Base-by-base conservation (phyloP, 1,140 invertebrate genomes). In the Pomacea maculata region DNA sequence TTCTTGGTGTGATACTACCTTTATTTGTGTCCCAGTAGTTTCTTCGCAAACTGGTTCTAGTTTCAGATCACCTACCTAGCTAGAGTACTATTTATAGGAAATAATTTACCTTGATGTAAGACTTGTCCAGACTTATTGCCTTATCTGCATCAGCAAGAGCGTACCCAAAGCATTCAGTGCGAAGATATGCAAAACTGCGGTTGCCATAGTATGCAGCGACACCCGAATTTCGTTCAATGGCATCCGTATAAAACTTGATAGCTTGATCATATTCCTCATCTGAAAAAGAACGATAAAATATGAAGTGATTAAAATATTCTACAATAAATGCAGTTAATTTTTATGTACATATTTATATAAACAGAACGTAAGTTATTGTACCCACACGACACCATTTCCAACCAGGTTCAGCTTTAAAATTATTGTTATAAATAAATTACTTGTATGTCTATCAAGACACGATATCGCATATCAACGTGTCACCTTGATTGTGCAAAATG, bases 111-210 rank as follows among this genome's bases (percentile, higher is more conserved):
- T 99, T 99, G 11, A 98, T 93, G 92, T 99, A 99, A 65, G 93
- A 94, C 84, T 94, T 95, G 92, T 99, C 97, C 75, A 97, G 88
- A 91, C 97, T 95, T 71, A 99, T 96, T 4, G 98, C 95, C 90
- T 95, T 96, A 1, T 95, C 94, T 12, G 98, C 98, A 94, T 99
- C 98, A 55, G 91, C 92, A 64, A 99, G 91, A 0, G 98, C 98
- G 91, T 96, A 97, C 54, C 98, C 98, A 92, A 97, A 99, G 90
- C 95, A 96, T 92, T 99, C 97, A 72, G 94, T 95, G 86, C 95
- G 95, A 65, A 99, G 92, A 91, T 99, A 97, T 21, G 97, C 95
- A 92, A 99, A 95, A 93, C 97, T 98, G 85, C 98, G 94, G 92
- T 99, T 99, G 1, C 95, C 96, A 93, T 95, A 93, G 84, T 91